Conservation (phyloP, 1,140 invertebrate genomes). For the Platyscapa corneri region DNA sequence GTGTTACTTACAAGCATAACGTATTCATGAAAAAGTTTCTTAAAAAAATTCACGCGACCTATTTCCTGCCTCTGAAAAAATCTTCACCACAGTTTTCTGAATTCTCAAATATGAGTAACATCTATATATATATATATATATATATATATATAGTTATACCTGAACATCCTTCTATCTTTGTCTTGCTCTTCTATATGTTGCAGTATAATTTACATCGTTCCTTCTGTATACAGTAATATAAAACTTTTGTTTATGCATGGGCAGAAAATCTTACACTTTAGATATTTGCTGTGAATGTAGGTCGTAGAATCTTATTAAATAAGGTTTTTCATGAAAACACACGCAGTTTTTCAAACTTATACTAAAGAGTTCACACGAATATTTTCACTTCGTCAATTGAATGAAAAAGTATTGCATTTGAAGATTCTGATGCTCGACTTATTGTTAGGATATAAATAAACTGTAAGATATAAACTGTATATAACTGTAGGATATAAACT, state of each 20-base stretch:
- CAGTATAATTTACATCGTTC: not conserved
- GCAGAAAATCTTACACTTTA: not conserved
- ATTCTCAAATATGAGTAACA: not conserved
- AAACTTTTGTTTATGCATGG: not conserved
- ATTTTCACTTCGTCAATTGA: not conserved
- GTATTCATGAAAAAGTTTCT: conserved; percentile 64
- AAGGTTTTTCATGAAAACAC: not conserved
- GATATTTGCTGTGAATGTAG: not conserved
- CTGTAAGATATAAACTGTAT: no score
- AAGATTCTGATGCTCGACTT: no score
- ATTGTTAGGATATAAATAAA: no score
- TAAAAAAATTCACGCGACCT: conserved; percentile 60
- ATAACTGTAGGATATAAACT: no score
- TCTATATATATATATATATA: no score
- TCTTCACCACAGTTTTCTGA: not conserved
- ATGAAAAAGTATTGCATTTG: not conserved
- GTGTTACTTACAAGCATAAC: conserved; percentile 46
- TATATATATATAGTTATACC: not conserved
- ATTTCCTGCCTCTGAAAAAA: conserved; percentile 55
- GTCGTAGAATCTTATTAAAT: not conserved
- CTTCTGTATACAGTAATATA: not conserved
- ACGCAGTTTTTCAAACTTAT: not conserved
- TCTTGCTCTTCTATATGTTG: not conserved
- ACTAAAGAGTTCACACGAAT: not conserved
- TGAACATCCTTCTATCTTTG: not conserved